Conservation (phyloP, 1,140 invertebrate species). For the Drosophila murphyi region DNA sequence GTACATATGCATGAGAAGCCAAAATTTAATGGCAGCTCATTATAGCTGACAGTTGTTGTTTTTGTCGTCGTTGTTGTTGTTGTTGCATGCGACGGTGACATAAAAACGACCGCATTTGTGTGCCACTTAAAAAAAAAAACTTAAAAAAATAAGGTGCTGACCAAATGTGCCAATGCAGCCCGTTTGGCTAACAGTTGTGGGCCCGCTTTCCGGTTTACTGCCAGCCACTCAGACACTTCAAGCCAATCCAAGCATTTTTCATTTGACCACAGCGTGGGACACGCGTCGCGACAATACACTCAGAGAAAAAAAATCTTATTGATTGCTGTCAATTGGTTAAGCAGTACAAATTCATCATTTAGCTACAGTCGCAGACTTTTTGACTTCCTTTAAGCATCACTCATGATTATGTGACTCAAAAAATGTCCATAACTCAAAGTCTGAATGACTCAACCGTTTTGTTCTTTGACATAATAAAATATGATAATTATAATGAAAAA, state of each 20-base stretch:
- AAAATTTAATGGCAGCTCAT: conserved; percentile 15
- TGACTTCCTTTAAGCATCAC: too few species aligned
- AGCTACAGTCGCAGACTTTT: too few species aligned
- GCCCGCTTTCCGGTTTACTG: conserved; percentile 26
- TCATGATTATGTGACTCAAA: too few species aligned
- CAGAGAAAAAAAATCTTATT: not conserved
- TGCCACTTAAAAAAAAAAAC: conserved; percentile 30
- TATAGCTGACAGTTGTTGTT: conserved; percentile 3
- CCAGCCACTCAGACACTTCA: not conserved
- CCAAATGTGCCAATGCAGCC: conserved; percentile 41
- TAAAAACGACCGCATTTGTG: conserved; percentile 38
- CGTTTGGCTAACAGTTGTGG: conserved; percentile 20
- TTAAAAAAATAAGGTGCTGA: conserved; percentile 10
- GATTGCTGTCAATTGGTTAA: too few species aligned
- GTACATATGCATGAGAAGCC: not conserved
- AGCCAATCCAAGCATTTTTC: conserved; percentile 1
- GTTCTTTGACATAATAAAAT: too few species aligned
- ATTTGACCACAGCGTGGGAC: conserved; percentile 7
- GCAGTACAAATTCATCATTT: too few species aligned
- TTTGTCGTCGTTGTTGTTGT: conserved; percentile 5
- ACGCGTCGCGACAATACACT: not conserved
- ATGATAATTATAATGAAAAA: too few species aligned
- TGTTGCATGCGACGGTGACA: conserved; percentile 38
- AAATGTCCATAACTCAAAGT: too few species aligned
- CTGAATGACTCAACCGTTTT: too few species aligned